Evolutionary conservation across 2,888 invertebrate genomes (phyloP).

Genomic region (Lasioglossum lativentre): DNA sequence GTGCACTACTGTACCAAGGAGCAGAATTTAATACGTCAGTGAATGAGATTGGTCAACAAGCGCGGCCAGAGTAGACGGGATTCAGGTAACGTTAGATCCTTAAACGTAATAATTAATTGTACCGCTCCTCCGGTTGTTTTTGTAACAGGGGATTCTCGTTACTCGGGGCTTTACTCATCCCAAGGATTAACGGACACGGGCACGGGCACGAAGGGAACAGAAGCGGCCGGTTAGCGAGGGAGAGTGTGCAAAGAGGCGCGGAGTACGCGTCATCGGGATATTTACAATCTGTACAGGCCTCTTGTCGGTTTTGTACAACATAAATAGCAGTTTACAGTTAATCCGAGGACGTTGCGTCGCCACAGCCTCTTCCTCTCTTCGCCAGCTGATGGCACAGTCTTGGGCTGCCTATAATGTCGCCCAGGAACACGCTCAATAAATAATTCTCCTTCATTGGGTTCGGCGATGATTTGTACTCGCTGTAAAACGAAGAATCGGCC

Average conservation of each 20-base stretch:
- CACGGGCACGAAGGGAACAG: not conserved
- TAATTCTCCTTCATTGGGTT: constrained; percentile 90
- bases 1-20: not conserved
- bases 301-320: constrained; percentile 25
- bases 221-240: not conserved
- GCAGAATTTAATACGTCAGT: not conserved
- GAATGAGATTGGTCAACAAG: not conserved
- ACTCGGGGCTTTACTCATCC: constrained; percentile 11
- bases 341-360: constrained; percentile 75
- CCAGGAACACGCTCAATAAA: constrained; percentile 93
- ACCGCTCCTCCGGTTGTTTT: not conserved
- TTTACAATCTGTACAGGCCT: constrained; percentile 59
- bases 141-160: not conserved
- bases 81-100: constrained; percentile 21
- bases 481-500: constrained; percentile 82
- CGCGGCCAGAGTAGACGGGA: not conserved
- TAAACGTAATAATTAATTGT: constrained; percentile 36
- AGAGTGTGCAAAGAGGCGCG: constrained; percentile 1
- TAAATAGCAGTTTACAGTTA: constrained; percentile 52
- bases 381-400: constrained; percentile 92
- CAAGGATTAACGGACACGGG: constrained; percentile 22
- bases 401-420: constrained; percentile 93
- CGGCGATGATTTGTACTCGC: constrained; percentile 92
- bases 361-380: constrained; percentile 88
- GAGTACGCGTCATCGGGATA: constrained; percentile 51